These are phyloP conservation scores for Drosophila anomelani DNA, from an alignment of 2,888 invertebrate genomes.

Conservation along the genomic window DNA sequence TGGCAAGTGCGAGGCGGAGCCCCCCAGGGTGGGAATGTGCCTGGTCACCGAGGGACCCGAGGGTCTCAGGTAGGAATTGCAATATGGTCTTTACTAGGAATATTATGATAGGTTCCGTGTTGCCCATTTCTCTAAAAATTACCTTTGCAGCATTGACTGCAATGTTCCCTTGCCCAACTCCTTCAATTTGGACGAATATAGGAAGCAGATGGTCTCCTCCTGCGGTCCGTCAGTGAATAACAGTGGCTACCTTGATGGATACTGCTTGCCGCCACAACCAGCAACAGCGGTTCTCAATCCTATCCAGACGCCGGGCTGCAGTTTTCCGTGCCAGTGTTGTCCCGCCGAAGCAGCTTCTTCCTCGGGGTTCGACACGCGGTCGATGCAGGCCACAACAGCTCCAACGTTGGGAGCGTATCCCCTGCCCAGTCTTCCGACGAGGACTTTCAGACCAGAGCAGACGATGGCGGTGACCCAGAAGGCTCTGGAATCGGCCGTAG, in stretches of 20 bases:
- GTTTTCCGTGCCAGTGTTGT: conserved; percentile 19
- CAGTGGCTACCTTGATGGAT: conserved; percentile 5
- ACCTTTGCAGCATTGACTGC: conserved; percentile 52
- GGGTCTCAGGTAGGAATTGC: conserved; percentile 51
- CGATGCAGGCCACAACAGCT: not conserved
- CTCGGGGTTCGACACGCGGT: conserved; percentile 1
- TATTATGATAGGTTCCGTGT: not conserved
- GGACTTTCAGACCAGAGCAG: not conserved
- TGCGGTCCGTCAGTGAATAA: conserved; percentile 4
- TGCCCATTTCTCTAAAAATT: no score
- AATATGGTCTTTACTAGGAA: not conserved
- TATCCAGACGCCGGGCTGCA: conserved; percentile 9
- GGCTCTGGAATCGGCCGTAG: not conserved
- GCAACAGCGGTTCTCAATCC: not conserved
- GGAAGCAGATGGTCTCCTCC: conserved; percentile 21
- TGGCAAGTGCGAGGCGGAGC: conserved; percentile 17
- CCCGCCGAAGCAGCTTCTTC: conserved; percentile 10
- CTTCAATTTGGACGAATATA: conserved; percentile 47
- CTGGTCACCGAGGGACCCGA: conserved; percentile 63
- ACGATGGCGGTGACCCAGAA: not conserved
- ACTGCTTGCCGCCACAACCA: conserved; percentile 2
- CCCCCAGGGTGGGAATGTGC: conserved; percentile 53
- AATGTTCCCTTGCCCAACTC: conserved; percentile 58
- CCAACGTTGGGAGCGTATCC: not conserved
- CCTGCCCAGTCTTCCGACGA: not conserved